Percentiles rank a stretch among this genome's conserved stretches.
These are phyloP conservation scores for Trachelus iudaicus DNA, from an alignment of 2,888 invertebrate species.

Conservation along the genomic window DNA sequence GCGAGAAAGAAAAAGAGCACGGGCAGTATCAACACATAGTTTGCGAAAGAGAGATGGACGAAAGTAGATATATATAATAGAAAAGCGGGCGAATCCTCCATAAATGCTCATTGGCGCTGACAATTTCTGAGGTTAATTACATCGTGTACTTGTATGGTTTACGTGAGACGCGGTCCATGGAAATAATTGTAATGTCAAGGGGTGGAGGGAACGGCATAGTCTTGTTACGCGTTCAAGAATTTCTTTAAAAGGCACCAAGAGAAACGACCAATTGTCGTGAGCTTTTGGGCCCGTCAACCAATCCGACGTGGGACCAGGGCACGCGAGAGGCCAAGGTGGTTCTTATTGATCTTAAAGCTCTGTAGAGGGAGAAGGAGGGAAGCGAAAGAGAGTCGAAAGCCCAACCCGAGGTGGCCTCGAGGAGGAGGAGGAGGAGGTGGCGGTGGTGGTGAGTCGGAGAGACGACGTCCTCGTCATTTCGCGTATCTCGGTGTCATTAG, in stretches of 20 bases:
- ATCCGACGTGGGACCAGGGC: conserved; percentile 4
- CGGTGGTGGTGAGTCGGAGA: neutral
- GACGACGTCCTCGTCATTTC: neutral
- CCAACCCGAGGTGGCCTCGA: neutral
- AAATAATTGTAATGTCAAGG: neutral
- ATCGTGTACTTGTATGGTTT: neutral
- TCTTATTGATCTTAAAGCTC: conserved; percentile 44
- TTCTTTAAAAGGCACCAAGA: neutral
- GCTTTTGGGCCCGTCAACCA: conserved; percentile 8
- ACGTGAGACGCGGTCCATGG: neutral
- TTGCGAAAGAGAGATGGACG: neutral
- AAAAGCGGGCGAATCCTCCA: neutral
- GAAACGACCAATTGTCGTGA: conserved; percentile 3
- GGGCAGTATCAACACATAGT: too few relatives aligned
- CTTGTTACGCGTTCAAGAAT: neutral
- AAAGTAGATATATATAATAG: neutral
- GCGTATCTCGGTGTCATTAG: neutral
- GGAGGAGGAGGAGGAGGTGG: neutral
- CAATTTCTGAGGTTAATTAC: neutral
- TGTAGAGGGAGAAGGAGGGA: neutral
- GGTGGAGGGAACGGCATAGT: neutral
- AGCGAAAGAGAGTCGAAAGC: conserved; percentile 15
- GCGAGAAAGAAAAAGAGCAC: neutral
- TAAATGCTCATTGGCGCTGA: neutral
- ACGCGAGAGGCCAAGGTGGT: conserved; percentile 35